Evolutionary conservation across 2,888 invertebrate genomes (phyloP).

Genomic region (Nomada goodeniana): DNA sequence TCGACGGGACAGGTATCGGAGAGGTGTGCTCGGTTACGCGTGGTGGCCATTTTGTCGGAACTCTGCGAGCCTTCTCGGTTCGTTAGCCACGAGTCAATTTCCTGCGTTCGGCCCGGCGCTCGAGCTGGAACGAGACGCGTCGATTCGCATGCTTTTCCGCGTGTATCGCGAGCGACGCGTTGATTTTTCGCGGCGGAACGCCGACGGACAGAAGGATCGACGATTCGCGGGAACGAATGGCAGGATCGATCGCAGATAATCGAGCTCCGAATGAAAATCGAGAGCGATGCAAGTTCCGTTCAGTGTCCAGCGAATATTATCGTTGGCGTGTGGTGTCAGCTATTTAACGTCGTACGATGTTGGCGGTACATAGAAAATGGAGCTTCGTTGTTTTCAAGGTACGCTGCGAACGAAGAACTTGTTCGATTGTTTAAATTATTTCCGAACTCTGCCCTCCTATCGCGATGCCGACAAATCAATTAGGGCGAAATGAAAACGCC

Average conservation of each 20-base stretch:
- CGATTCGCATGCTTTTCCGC: slow-evolving; percentile 28
- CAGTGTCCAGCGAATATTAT: too few relatives aligned
- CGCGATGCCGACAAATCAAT: background rate
- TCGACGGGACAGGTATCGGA: slow-evolving; percentile 2
- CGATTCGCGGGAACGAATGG: background rate
- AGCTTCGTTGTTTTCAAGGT: too few relatives aligned
- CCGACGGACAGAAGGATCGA: background rate
- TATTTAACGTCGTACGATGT: too few relatives aligned
- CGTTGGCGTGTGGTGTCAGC: too few relatives aligned
- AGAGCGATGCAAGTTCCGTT: too few relatives aligned
- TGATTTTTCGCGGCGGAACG: background rate
- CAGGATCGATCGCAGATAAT: background rate
- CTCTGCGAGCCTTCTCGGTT: slow-evolving; percentile 30
- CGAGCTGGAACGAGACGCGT: slow-evolving; percentile 9
- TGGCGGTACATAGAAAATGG: too few relatives aligned
- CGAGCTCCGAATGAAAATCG: background rate
- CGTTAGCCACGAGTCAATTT: slow-evolving; percentile 51
- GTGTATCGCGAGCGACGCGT: background rate
- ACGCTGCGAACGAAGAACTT: too few relatives aligned
- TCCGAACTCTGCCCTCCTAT: too few relatives aligned
- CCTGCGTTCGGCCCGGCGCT: slow-evolving; percentile 18
- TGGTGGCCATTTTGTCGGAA: slow-evolving; percentile 37
- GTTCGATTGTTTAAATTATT: too few relatives aligned
- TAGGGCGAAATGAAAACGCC: too few relatives aligned
- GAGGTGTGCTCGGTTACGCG: background rate